These are phyloP conservation scores for Lanius ludovicianus DNA, from an alignment of 2,113 vertebrate genomes.

Conservation along the genomic window DNA sequence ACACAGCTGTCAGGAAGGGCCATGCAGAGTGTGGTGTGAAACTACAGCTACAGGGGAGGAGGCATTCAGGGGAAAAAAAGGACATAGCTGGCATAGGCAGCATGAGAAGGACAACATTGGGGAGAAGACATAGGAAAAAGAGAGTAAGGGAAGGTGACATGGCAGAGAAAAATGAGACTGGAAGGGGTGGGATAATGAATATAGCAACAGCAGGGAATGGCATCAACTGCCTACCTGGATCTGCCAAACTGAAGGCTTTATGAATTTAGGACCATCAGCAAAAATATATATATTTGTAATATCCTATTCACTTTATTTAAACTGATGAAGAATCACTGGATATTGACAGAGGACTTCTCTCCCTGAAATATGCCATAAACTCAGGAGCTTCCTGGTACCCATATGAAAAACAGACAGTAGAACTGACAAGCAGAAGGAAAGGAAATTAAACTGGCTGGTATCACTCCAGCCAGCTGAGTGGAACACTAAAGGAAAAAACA, in stretches of 20 bases:
- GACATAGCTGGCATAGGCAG: neutral
- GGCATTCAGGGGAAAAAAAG: neutral
- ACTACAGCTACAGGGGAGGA: neutral
- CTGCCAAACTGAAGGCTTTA: neutral
- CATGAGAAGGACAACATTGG: neutral
- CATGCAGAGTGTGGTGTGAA: rapidly evolving
- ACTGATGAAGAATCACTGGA: neutral
- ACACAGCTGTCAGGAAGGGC: neutral
- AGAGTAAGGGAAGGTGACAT: neutral
- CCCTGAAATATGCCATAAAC: neutral
- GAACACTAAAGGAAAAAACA: neutral
- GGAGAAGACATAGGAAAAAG: neutral
- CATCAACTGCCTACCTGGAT: neutral
- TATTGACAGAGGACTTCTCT: neutral
- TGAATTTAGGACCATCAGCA: neutral
- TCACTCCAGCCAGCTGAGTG: constrained; percentile 20
- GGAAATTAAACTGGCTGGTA: constrained; percentile 44
- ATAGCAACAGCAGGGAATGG: neutral
- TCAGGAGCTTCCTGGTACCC: neutral
- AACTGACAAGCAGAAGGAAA: constrained; percentile 2
- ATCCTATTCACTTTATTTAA: neutral
- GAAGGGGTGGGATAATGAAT: neutral
- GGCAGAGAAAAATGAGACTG: neutral
- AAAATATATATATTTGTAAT: neutral
- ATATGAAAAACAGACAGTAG: neutral